A percentile compares a stretch with the other conserved stretches of the same genome.
phyloP scores from a whole-genome alignment of 2,113 vertebrate genomes.

The Aphelocoma coerulescens region DNA sequence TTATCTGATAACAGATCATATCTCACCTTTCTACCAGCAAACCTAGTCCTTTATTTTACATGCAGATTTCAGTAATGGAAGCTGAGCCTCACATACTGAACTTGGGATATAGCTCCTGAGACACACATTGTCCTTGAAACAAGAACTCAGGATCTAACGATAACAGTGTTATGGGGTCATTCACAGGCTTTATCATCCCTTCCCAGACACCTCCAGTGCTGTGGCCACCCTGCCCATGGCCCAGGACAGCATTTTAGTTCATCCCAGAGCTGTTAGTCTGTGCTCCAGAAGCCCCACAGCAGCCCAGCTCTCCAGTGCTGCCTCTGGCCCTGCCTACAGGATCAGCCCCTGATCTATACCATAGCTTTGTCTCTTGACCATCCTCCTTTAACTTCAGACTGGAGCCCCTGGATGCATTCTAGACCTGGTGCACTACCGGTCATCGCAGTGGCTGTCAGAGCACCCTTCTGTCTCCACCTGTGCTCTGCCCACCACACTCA shows the following conservation, averaged over 20 bases:
- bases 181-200: background rate
- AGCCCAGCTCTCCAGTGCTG: background rate
- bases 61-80: background rate
- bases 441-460: background rate
- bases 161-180: background rate
- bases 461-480: background rate
- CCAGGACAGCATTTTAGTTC: background rate
- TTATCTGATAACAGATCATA: constrained; percentile 8
- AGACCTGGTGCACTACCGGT: background rate
- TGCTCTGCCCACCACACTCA: background rate
- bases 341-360: background rate
- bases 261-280: background rate
- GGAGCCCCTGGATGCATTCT: background rate
- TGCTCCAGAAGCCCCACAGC: background rate
- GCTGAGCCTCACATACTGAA: background rate
- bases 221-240: background rate
- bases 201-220: background rate
- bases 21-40: background rate
- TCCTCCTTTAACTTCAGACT: background rate
- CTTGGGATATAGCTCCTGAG: background rate
- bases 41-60: background rate
- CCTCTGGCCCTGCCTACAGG: background rate
- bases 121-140: fast-evolving
- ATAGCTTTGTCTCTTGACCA: background rate
- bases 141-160: background rate